phyloP scores from a whole-genome alignment of 2,888 invertebrate species.

The Apeira syringaria region DNA sequence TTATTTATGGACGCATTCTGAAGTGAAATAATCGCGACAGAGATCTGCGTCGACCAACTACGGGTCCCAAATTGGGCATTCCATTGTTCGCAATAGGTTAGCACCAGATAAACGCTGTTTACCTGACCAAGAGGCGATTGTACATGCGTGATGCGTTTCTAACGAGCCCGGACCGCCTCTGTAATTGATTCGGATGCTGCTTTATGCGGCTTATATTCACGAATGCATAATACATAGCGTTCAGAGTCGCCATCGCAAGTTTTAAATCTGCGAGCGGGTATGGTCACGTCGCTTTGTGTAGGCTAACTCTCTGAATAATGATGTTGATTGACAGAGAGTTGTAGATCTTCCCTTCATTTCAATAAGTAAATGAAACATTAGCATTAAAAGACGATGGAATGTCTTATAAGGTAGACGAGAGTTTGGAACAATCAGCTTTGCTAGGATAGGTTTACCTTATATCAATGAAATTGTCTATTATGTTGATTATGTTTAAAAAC shows the following conservation, averaged over 20 bases:
- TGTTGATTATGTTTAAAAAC: conserved; percentile 6
- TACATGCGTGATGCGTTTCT: conserved; percentile 83
- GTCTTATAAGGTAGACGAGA: conserved; percentile 9
- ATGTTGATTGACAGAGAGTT: conserved; percentile 41
- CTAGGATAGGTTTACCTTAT: conserved; percentile 3
- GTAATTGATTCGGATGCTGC: conserved; percentile 79
- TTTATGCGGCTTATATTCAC: conserved; percentile 80
- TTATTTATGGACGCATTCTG: conserved; percentile 33
- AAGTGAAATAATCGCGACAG: conserved; percentile 43
- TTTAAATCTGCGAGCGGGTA: conserved; percentile 51
- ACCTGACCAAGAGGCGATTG: conserved; percentile 70
- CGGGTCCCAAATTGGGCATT: conserved; percentile 68
- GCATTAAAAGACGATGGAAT: conserved; percentile 19
- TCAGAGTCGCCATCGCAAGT: conserved; percentile 51
- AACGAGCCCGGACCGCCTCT: conserved; percentile 71
- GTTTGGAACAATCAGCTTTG: conserved; percentile 8
- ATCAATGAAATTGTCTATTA: conserved; percentile 14
- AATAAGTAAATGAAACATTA: conserved; percentile 32
- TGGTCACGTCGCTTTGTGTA: conserved; percentile 43
- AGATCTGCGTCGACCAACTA: conserved; percentile 47
- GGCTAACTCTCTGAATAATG: conserved; percentile 51
- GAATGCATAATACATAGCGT: conserved; percentile 80
- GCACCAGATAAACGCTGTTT: conserved; percentile 77
- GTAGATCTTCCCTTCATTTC: conserved; percentile 34
- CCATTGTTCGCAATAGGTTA: conserved; percentile 75